A percentile compares a stretch with the other conserved stretches of the same genome.
These are phyloP conservation scores for Thunnus albacares DNA, from an alignment of 2,797 vertebrate species.

Conservation along the genomic window DNA sequence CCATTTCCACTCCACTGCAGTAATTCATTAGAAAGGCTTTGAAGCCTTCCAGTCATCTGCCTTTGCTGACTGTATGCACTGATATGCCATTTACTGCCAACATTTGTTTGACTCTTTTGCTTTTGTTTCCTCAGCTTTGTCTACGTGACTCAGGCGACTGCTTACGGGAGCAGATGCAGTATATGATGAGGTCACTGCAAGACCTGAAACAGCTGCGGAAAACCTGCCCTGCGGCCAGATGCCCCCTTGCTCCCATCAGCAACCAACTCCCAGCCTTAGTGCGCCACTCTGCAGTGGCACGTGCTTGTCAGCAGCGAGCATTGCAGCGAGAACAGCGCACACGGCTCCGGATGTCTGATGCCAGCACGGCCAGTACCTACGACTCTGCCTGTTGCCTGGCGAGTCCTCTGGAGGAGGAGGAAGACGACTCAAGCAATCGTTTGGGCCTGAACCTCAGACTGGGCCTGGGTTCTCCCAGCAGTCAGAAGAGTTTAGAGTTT, in stretches of 20 bases:
- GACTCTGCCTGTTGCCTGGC: constrained; percentile 93
- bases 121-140: constrained; percentile 84
- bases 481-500: constrained; percentile 92
- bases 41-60: not conserved
- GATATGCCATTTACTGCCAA: constrained; percentile 6
- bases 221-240: constrained; percentile 60
- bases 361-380: constrained; percentile 89
- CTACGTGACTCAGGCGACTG: constrained; percentile 85
- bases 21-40: not conserved
- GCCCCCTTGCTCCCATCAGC: constrained; percentile 65
- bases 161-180: constrained; percentile 86
- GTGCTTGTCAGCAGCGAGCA: constrained; percentile 78
- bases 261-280: constrained; percentile 64
- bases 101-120: constrained; percentile 47
- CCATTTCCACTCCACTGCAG: not conserved
- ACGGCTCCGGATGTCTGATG: constrained; percentile 83
- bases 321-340: constrained; percentile 78
- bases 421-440: constrained; percentile 74
- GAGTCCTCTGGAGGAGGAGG: constrained; percentile 85
- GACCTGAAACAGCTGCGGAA: constrained; percentile 85
- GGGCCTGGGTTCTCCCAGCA: constrained; percentile 85
- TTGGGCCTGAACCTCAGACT: constrained; percentile 79
- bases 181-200: constrained; percentile 89
- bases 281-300: constrained; percentile 75
- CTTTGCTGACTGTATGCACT: constrained; percentile 2